Base-by-base conservation (phyloP, 2,888 invertebrate species). In the Congeria kusceri region DNA sequence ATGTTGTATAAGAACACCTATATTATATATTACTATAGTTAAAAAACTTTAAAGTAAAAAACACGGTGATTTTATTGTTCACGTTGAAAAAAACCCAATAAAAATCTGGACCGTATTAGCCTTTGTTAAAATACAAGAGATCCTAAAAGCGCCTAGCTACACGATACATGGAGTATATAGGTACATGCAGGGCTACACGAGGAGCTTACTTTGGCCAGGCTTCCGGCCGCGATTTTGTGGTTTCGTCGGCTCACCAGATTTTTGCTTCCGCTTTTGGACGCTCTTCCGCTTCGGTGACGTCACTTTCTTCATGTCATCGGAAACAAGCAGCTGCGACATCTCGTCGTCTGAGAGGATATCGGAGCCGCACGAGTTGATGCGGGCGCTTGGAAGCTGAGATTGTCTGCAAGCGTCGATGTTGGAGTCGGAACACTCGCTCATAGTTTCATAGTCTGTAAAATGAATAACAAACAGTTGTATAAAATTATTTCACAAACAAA, bases 151-250 rank as follows among this genome's bases (percentile, higher is more conserved):
- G 39, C 15, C 39, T 39, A 39, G 9, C 39, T 39, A 39, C 3
- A 39, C 15, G 9, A 15, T 39, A 39, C 3, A 39, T 39, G 9
- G 39, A 39, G 39, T 39, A 39, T 39, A 39, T 15, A 39, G 53
- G n/a, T 20, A 25, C 53, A 53, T 53, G 53, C 53, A 53, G 53
- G 53, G 29, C n/a, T 29, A 59, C 27, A 59, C 27, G 59, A 62
- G 47, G 64, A 20, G 32, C 78, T 78, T 79, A 83, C 86, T 80
- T 77, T 86, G 86, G 20, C 86, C 86, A 3, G 81, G 84, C 68
- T 86, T 86, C 63, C 86, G 69, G 39, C 86, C 86, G 1, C 86
- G 65, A 67, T 86, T 86, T 53, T 83, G 80, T 29, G 78, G 76
- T 29, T 81, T 82, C 62, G 71, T 70, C 47, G 73, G 68, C n/a